Evolutionary conservation across 2,888 invertebrate species (phyloP).

Genomic region (Liodrosophila aerea): DNA sequence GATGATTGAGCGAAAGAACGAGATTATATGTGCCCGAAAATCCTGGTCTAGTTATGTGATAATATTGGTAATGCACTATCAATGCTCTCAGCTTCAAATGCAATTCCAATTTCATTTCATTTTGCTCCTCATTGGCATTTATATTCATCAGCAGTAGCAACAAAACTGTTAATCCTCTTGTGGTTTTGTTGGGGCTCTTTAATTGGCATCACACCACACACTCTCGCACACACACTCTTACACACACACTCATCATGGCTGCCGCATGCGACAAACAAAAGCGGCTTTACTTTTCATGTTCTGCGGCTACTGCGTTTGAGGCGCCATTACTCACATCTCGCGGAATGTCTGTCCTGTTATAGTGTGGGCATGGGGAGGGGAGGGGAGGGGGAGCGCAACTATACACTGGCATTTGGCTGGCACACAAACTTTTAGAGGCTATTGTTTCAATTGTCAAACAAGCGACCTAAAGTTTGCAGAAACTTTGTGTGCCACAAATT

Average conservation of each 20-base stretch:
- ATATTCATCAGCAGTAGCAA: slow-evolving; percentile 14
- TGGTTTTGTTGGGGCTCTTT: slow-evolving; percentile 57
- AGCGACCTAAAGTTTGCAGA: slow-evolving; percentile 35
- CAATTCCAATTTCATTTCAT: too few relatives aligned
- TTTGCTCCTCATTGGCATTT: slow-evolving; percentile 1
- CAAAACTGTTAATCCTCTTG: slow-evolving; percentile 73
- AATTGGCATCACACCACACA: slow-evolving; percentile 53
- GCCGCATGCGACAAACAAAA: slow-evolving; percentile 54
- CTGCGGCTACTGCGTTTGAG: slow-evolving; percentile 72
- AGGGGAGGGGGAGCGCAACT: slow-evolving; percentile 37
- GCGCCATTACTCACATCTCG: slow-evolving; percentile 67
- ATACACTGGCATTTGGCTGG: slow-evolving; percentile 24
- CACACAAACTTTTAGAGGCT: slow-evolving; percentile 34
- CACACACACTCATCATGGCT: slow-evolving; percentile 3
- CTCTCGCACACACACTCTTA: slow-evolving; percentile 14
- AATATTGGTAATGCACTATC: too few relatives aligned
- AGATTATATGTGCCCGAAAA: slow-evolving; percentile 1
- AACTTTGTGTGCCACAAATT: slow-evolving; percentile 46
- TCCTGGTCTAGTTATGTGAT: too few relatives aligned
- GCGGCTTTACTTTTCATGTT: slow-evolving; percentile 65
- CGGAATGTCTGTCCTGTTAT: slow-evolving; percentile 3
- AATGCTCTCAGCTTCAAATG: too few relatives aligned
- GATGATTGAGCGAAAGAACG: neutral
- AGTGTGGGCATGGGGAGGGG: slow-evolving; percentile 8
- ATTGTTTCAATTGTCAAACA: slow-evolving; percentile 67